Evolutionary conservation across 2,113 vertebrate species (phyloP), one percentile per base, ranked within the genome.

Genomic region (Macheiramphus alcinus): DNA sequence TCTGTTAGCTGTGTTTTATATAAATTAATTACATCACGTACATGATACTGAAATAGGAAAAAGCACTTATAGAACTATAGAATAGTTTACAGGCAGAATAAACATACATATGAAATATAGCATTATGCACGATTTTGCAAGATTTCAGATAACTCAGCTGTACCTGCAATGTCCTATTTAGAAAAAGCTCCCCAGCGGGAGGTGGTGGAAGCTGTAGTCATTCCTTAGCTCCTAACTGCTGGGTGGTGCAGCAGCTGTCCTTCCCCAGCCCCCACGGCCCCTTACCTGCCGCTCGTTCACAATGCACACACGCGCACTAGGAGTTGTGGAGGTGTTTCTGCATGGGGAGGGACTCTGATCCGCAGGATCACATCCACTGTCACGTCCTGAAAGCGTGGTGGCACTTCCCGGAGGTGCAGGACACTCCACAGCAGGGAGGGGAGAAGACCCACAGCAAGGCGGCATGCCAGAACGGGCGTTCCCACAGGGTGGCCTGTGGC

Each of bases 201-300:
- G 52, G 52, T 56, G 15, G 66, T 56, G 11, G 66, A 55, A 79
- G 32, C 56, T 66, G 15, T 16, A 20, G 32, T 48, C 13, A 13
- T 43, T 19, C 72, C n/a, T 38, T 25, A 45, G 85, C 29, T 79
- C 29, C 85, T 16, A 23, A 12, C 8, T 29, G 43, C 61, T 16
- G 0, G 2, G 19, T 9, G 21, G n/a, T 3, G 5, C 0, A 0
- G 52, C 58, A 56, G 45, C 31, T 42, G 18, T 36, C 63, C 43
- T 58, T 73, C 38, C 55, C 38, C 1, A 1, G 21, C 48, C 36
- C 45, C 29, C 48, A 48, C 1, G 0, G 40, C 15, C 26, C 62
- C 14, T 2, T 4, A 32, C 50, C 68, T 26, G 58, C 1, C 1
- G 0, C 50, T 45, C 2, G 0, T 42, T 34, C 25, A 40, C 21